Evolutionary conservation across 2,797 vertebrate species (phyloP), one percentile per base, ranked within the genome.

Genomic region (Hoplostethus mediterraneus): DNA sequence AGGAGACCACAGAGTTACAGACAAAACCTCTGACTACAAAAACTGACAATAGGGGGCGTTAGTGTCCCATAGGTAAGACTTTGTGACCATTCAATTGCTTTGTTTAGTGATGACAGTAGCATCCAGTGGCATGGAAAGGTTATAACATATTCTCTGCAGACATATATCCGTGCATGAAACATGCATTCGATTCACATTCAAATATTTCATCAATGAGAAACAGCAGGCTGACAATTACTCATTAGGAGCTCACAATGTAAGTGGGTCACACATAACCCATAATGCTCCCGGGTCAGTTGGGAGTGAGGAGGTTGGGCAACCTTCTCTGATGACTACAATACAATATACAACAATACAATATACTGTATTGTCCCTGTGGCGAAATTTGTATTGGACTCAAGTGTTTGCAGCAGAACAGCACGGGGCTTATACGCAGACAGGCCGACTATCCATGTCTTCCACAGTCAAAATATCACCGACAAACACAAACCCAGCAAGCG

Each of bases 21-120:
- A 1, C 52, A 21, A 25, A 31, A 59, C 42, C 42, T 44, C 42
- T 17, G 14, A 17, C 33, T 30, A 30, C 12, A 0, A 14, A 64
- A 42, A 33, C 1, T 40, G 45, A 56, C 89, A 83, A 42, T 48
- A 87, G 90, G 75, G 82, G 89, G 88, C 81, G 59, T 76, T 77
- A 78, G 40, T 51, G 61, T 2, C 42, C 59, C 73, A 81, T 8
- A 31, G 55, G n/a, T 81, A 63, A 71, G 10, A 54, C 16, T 8
- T 47, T 11, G 33, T 17, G 4, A 36, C 10, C 36, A 9, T 45
- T 45, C 1, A 17, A 17, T 5, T n/a, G 5, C 52, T 70, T 49
- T 67, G 17, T 38, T 57, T 67, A 21, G 38, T 47, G 3, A n/a
- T 53, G 21, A n/a, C 51, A 44, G 16, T 0, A 53, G 30, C 69